Percentiles rank a stretch among this genome's conserved stretches.
phyloP scores from a whole-genome alignment of 2,888 invertebrate species.

The Cataglyphis rosenhaueri region DNA sequence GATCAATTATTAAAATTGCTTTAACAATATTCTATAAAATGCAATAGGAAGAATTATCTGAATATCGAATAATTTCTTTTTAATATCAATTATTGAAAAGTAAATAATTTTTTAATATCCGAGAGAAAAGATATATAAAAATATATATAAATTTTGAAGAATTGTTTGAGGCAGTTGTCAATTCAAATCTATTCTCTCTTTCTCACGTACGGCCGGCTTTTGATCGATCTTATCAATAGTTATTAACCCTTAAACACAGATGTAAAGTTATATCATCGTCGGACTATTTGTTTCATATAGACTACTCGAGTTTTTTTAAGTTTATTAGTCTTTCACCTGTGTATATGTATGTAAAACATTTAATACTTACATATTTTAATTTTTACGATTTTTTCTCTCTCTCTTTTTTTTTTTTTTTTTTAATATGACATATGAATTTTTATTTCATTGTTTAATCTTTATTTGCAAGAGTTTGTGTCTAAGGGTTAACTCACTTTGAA shows the following conservation, averaged over 20 bases:
- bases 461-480: conserved; percentile 10
- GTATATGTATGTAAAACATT: background rate
- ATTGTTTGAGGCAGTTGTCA: conserved; percentile 1
- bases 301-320: background rate
- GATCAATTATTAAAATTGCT: background rate
- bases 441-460: background rate
- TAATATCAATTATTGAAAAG: background rate
- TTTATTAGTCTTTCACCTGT: background rate
- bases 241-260: conserved; percentile 35
- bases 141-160: background rate
- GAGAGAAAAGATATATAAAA: background rate
- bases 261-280: background rate
- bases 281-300: background rate
- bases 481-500: conserved; percentile 17
- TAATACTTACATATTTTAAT: background rate
- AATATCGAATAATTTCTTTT: background rate
- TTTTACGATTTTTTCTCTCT: background rate
- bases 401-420: background rate
- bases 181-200: conserved; percentile 8
- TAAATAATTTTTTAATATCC: background rate
- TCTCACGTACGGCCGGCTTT: conserved; percentile 16
- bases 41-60: background rate
- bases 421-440: background rate
- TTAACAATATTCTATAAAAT: background rate
- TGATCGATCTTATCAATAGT: conserved; percentile 53